A percentile compares a stretch with the other conserved stretches of the same genome.
These are phyloP conservation scores for Coregonus sp. DNA, from an alignment of 2,797 vertebrate species.

Conservation along the genomic window DNA sequence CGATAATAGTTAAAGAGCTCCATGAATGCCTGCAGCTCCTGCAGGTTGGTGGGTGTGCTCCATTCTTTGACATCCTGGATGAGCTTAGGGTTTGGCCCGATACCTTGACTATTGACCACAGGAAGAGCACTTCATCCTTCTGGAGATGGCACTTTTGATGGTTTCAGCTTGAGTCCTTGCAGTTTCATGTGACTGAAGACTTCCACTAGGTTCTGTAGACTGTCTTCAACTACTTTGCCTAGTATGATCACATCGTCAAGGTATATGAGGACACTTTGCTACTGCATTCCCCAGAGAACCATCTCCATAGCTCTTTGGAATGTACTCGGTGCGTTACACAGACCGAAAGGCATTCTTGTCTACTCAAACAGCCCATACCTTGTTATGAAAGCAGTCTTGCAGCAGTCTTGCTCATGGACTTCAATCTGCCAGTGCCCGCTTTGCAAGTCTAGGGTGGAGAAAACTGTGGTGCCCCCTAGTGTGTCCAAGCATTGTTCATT, in stretches of 20 bases:
- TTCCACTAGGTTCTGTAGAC: slow-evolving; percentile 51
- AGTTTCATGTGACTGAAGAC: slow-evolving; percentile 55
- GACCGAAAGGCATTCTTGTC: slow-evolving; percentile 62
- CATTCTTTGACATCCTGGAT: slow-evolving; percentile 16
- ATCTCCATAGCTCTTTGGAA: slow-evolving; percentile 64
- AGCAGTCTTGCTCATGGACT: slow-evolving; percentile 48
- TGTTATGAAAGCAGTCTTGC: slow-evolving; percentile 48
- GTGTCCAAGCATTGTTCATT: slow-evolving; percentile 14
- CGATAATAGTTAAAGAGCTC: slow-evolving; percentile 8
- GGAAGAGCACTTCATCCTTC: not conserved
- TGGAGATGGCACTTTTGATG: slow-evolving; percentile 59
- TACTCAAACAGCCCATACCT: slow-evolving; percentile 40
- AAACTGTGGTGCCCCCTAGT: not conserved
- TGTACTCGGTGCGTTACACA: slow-evolving; percentile 60
- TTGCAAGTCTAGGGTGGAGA: slow-evolving; percentile 40
- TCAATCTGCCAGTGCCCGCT: slow-evolving; percentile 51
- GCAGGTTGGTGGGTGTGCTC: not conserved
- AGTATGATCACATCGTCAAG: slow-evolving; percentile 70
- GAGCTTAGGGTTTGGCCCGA: slow-evolving; percentile 13
- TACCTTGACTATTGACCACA: slow-evolving; percentile 7
- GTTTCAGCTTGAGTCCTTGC: slow-evolving; percentile 57
- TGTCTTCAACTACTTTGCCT: slow-evolving; percentile 61
- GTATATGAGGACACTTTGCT: slow-evolving; percentile 63
- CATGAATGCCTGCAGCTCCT: slow-evolving; percentile 25
- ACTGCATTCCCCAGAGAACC: slow-evolving; percentile 61